Percentiles rank a stretch among this genome's conserved stretches.
Evolutionary conservation across 2,797 vertebrate genomes (phyloP).

Genomic region (Halcyon leucocephala): DNA sequence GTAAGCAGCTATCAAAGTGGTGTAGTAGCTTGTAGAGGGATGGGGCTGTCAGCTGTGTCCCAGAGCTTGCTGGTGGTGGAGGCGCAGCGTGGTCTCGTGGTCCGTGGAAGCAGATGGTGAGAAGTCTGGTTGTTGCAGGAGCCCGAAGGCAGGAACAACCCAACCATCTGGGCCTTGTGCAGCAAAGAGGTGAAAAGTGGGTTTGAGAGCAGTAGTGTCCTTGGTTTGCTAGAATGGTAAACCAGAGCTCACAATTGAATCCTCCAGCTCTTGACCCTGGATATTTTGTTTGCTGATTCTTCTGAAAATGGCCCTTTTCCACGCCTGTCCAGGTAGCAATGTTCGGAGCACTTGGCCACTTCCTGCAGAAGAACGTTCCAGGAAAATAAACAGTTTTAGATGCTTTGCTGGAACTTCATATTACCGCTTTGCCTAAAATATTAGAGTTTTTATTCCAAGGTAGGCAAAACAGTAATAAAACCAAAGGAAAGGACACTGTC

Average conservation of each 20-base stretch:
- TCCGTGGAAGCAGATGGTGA: background rate
- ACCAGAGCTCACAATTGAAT: background rate
- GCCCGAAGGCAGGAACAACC: background rate
- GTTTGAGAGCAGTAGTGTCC: background rate
- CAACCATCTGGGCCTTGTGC: background rate
- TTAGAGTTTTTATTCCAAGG: background rate
- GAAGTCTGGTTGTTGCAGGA: background rate
- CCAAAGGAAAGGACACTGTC: background rate
- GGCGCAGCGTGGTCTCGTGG: accelerated
- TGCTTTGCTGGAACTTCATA: background rate
- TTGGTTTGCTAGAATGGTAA: background rate
- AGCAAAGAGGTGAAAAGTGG: background rate
- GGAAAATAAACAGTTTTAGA: background rate
- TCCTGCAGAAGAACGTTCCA: background rate
- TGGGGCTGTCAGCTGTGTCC: background rate
- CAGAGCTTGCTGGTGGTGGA: background rate
- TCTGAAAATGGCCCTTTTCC: background rate
- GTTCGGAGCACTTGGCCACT: background rate
- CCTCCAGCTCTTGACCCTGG: background rate
- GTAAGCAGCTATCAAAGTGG: background rate
- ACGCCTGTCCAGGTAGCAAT: background rate
- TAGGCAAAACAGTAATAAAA: background rate
- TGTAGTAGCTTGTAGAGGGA: background rate
- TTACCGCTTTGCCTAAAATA: background rate
- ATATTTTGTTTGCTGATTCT: background rate